Evolutionary conservation across 2,888 invertebrate species (phyloP).

Genomic region (Himalopsyche tibetana): DNA sequence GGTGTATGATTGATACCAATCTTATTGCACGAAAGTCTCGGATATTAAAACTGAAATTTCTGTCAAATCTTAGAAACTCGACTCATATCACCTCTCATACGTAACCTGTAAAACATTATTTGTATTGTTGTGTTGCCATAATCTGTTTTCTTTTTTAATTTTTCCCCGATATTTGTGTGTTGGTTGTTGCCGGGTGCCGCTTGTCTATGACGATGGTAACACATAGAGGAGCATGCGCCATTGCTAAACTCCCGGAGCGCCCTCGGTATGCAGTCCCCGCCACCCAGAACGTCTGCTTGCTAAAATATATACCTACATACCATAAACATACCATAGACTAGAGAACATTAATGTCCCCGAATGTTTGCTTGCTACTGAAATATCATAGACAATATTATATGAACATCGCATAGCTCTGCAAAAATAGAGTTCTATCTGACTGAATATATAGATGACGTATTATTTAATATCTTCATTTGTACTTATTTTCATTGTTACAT

Average conservation of each 20-base stretch:
- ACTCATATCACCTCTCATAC: not conserved
- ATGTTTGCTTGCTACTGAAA: conserved; percentile 37
- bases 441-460: not conserved
- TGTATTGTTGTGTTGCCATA: conserved; percentile 44
- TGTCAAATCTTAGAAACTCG: not conserved
- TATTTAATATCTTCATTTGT: too few species aligned
- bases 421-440: not conserved
- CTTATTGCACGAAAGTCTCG: too few species aligned
- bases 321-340: conserved; percentile 36
- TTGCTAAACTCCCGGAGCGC: conserved; percentile 71
- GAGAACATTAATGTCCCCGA: conserved; percentile 34
- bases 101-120: conserved; percentile 18
- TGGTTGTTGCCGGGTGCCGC: conserved; percentile 65
- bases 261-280: conserved; percentile 61
- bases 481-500: too few species aligned
- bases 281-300: conserved; percentile 66
- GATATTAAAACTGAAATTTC: too few species aligned
- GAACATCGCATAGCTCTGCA: not conserved
- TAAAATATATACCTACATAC: conserved; percentile 62
- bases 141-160: conserved; percentile 66
- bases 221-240: conserved; percentile 76
- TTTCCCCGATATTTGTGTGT: conserved; percentile 67
- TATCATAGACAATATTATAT: conserved; percentile 18
- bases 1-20: too few species aligned
- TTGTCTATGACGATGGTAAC: conserved; percentile 58